Evolutionary conservation across 1,140 invertebrate genomes (phyloP).

Genomic region (Trichoplusia ni): DNA sequence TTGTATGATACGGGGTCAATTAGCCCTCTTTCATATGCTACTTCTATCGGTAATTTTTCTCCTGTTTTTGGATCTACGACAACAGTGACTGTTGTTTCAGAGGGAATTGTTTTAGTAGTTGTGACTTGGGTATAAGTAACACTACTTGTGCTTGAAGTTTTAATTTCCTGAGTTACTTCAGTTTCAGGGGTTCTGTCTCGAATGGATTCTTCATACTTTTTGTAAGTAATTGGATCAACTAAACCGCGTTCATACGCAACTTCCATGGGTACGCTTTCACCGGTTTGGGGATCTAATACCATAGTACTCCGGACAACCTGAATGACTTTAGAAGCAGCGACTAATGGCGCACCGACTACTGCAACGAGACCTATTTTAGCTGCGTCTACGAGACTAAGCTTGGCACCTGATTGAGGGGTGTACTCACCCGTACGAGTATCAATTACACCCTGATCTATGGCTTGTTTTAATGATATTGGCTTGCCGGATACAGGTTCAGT

Average conservation of each 20-base stretch:
- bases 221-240: slow-evolving; percentile 84
- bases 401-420: slow-evolving; percentile 84
- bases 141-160: slow-evolving; percentile 21
- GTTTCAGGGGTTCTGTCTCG: slow-evolving; percentile 57
- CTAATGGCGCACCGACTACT: slow-evolving; percentile 87
- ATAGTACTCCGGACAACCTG: slow-evolving; percentile 81
- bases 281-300: slow-evolving; percentile 89
- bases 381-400: slow-evolving; percentile 88
- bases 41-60: slow-evolving; percentile 86
- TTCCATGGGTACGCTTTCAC: slow-evolving; percentile 88
- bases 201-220: slow-evolving; percentile 81
- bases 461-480: slow-evolving; percentile 88
- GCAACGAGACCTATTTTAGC: slow-evolving; percentile 87
- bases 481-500: slow-evolving; percentile 88
- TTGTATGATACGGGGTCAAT: slow-evolving; percentile 84
- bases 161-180: slow-evolving; percentile 81
- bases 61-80: slow-evolving; percentile 91
- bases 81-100: slow-evolving; percentile 78
- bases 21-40: slow-evolving; percentile 88
- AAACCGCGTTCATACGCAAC: slow-evolving; percentile 90
- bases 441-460: slow-evolving; percentile 88
- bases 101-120: slow-evolving; percentile 26
- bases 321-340: slow-evolving; percentile 84
- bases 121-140: slow-evolving; percentile 38
- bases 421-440: slow-evolving; percentile 88